phyloP scores from a whole-genome alignment of 2,113 vertebrate genomes.

The Axis porcinus region DNA sequence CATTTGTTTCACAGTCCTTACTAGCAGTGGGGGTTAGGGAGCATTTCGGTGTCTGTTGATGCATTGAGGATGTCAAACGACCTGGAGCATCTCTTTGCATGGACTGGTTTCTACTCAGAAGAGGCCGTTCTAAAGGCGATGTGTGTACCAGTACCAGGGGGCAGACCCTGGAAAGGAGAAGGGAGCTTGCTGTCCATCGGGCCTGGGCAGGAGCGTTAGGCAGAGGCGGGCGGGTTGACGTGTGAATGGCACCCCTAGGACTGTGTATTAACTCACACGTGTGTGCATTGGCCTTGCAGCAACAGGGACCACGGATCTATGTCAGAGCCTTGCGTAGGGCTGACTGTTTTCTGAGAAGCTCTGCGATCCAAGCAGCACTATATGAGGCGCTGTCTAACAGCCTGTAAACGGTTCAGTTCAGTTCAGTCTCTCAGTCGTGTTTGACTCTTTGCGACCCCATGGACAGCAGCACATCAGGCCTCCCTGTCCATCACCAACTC shows the following conservation, averaged over 20 bases:
- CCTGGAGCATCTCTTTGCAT: neutral
- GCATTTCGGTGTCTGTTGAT: neutral
- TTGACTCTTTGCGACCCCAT: accelerated
- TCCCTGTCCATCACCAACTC: neutral
- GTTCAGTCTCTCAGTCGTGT: accelerated
- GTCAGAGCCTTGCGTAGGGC: neutral
- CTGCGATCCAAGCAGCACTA: neutral
- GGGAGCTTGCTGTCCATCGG: neutral
- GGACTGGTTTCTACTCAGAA: neutral
- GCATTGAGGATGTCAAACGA: neutral
- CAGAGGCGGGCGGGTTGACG: neutral
- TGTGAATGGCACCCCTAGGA: neutral
- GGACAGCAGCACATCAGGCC: neutral
- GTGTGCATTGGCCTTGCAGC: neutral
- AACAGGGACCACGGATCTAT: neutral
- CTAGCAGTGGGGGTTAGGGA: neutral
- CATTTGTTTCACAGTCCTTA: neutral
- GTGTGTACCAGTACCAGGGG: neutral
- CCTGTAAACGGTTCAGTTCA: neutral
- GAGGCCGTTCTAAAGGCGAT: neutral
- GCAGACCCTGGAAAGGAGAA: neutral
- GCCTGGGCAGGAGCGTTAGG: too few relatives aligned
- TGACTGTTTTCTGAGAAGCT: neutral
- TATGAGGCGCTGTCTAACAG: neutral
- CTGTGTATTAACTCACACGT: neutral